Evolutionary conservation across 2,888 invertebrate species (phyloP).

Genomic region (Metopia argyrocephala): DNA sequence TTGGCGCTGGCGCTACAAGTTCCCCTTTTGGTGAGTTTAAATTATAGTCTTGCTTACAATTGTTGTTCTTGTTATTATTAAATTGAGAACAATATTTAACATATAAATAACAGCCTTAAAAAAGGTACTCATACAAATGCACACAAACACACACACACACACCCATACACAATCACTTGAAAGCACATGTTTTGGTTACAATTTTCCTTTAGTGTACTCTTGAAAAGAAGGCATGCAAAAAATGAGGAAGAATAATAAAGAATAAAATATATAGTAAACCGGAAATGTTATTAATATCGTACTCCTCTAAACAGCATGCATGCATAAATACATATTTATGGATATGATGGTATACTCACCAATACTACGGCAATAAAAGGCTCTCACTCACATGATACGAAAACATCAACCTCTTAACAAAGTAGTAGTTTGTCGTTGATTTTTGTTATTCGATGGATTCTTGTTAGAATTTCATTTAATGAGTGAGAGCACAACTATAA

Average conservation of each 20-base stretch:
- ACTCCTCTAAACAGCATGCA: too few relatives aligned
- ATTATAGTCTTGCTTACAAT: slow-evolving; percentile 48
- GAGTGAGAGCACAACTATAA: too few relatives aligned
- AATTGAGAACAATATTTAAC: not conserved
- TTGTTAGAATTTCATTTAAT: too few relatives aligned
- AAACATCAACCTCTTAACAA: too few relatives aligned
- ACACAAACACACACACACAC: not conserved
- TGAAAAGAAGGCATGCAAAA: not conserved
- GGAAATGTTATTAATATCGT: slow-evolving; percentile 24
- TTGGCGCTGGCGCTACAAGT: slow-evolving; percentile 58
- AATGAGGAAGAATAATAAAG: not conserved
- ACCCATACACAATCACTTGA: not conserved
- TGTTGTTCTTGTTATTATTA: slow-evolving; percentile 4
- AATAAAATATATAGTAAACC: not conserved
- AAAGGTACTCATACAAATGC: not conserved
- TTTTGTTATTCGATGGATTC: too few relatives aligned
- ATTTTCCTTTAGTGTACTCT: not conserved
- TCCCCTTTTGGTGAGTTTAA: slow-evolving; percentile 21
- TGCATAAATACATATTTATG: too few relatives aligned
- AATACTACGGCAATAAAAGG: too few relatives aligned
- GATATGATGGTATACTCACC: too few relatives aligned
- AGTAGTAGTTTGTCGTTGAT: too few relatives aligned
- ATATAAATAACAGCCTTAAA: not conserved
- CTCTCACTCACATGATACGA: too few relatives aligned
- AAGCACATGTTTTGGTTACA: not conserved